A percentile compares a stretch with the other conserved stretches of the same genome.
Conservation (phyloP, 2,888 invertebrate species). For the Girardia tigrina region DNA sequence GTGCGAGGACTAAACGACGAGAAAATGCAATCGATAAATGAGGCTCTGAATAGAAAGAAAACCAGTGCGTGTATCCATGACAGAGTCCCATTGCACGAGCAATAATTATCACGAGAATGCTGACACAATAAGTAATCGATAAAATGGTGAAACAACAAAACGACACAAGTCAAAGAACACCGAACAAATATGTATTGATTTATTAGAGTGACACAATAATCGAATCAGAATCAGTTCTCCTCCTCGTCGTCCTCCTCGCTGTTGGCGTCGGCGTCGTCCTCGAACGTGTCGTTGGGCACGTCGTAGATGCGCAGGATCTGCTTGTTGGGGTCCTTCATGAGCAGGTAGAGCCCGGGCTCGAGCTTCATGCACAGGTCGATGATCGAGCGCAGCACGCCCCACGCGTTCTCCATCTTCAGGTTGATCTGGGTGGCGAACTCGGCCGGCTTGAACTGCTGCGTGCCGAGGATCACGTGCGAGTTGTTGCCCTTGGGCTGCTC, state of each 20-base stretch:
- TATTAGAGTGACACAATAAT: too few species aligned
- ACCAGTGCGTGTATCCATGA: too few species aligned
- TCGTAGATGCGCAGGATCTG: conserved; percentile 59
- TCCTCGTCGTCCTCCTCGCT: conserved; percentile 58
- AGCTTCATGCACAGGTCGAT: conserved; percentile 92
- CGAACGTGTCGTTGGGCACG: conserved; percentile 94
- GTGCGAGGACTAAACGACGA: too few species aligned
- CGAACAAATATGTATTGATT: too few species aligned
- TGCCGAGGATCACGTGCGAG: conserved; percentile 81
- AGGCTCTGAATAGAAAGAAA: too few species aligned
- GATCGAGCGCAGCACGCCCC: conserved; percentile 91
- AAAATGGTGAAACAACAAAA: too few species aligned
- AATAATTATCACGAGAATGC: too few species aligned
- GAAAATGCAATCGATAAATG: too few species aligned
- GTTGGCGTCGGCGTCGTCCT: conserved; percentile 83
- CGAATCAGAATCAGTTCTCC: conserved; percentile 40
- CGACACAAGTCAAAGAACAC: too few species aligned
- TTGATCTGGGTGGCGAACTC: conserved; percentile 98
- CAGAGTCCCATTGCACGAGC: too few species aligned
- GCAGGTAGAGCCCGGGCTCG: conserved; percentile 79
- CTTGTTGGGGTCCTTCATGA: conserved; percentile 98
- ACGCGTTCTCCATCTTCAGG: conserved; percentile 96
- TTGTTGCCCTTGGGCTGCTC: conserved; percentile 79
- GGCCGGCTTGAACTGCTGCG: conserved; percentile 90
- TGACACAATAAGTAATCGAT: too few species aligned